Percentiles rank a stretch among this genome's conserved stretches.
Conservation (phyloP, 1,140 invertebrate genomes). For the Camponotus floridanus region DNA sequence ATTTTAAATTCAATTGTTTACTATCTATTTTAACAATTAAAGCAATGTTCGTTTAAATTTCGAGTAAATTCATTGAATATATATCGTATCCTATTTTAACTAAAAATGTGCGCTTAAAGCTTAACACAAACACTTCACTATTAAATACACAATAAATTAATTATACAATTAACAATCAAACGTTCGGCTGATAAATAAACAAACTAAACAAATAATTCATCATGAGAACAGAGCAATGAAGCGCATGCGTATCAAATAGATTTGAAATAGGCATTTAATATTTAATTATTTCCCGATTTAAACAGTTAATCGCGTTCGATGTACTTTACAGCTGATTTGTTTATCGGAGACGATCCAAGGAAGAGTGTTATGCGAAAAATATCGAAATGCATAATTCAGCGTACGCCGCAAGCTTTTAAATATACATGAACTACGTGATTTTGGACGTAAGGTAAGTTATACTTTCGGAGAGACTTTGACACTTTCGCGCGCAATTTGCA, state of each 20-base stretch:
- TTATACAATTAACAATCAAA: slow-evolving; percentile 25
- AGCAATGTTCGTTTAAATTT: not conserved
- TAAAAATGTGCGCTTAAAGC: slow-evolving; percentile 27
- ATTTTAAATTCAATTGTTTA: not conserved
- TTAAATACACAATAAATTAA: not conserved
- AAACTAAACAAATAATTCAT: slow-evolving; percentile 2
- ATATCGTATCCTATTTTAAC: not conserved
- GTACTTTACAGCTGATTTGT: slow-evolving; percentile 22
- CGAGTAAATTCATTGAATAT: not conserved
- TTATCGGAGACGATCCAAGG: slow-evolving; percentile 30
- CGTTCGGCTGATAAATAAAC: slow-evolving; percentile 24
- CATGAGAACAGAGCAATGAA: not conserved
- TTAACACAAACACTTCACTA: not conserved
- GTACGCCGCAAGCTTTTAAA: slow-evolving; percentile 40
- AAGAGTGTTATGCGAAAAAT: slow-evolving; percentile 52
- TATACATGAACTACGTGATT: slow-evolving; percentile 62
- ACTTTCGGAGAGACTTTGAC: slow-evolving; percentile 59
- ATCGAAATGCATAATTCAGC: slow-evolving; percentile 55
- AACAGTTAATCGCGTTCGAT: slow-evolving; percentile 10
- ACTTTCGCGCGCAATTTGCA: slow-evolving; percentile 61
- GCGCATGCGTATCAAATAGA: not conserved
- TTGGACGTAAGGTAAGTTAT: slow-evolving; percentile 57
- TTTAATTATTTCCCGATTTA: not conserved
- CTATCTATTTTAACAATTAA: not conserved
- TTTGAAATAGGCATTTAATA: not conserved